Base-by-base conservation (phyloP, 1,140 invertebrate genomes). In the Dendroctonus ponderosae region DNA sequence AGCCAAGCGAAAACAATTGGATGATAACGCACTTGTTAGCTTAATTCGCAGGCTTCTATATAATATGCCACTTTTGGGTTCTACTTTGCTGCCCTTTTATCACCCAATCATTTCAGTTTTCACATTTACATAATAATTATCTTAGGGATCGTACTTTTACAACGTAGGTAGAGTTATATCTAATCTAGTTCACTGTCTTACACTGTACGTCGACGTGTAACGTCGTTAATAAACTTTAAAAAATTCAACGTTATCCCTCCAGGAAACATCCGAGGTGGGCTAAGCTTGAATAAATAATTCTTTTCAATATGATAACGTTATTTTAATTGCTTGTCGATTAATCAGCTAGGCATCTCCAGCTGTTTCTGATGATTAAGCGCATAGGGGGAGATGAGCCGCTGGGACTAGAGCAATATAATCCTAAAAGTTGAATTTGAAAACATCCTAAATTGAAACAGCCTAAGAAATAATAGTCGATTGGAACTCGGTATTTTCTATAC, bases 131-230 rank as follows among this genome's bases (percentile, higher is more conserved):
- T 37, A 44, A 12, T 40, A 14, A 7, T 62, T 62, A 50, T 43
- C 58, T 60, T 49, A 62, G 14, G 48, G 49, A 44, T 58, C 15
- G 11, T 15, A 46, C 40, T 46, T 61, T 61, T 40, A 50, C 41
- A 8, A n/a, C 26, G 8, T 14, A 62, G 6, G 59, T 51, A 11
- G 15, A 52, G 8, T 2, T 12, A 41, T 38, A 5, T 46, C 41
- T 54, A 64, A 64, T 57, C 60, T 62, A 62, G 52, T 53, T 64
- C 50, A 50, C 49, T 53, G 42, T 54, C 62, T 64, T 64, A 54
- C 41, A 64, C 43, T 41, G 53, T 64, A 64, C 8, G 8, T 44
- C 56, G 62, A 49, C 62, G 62, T 64, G 44, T 54, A 37, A 64
- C 62, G 62, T 41, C 62, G 56, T 26, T 46, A 38, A 64, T 54